Base-by-base conservation (phyloP, 2,113 vertebrate species). In the Brachirus orientalis region DNA sequence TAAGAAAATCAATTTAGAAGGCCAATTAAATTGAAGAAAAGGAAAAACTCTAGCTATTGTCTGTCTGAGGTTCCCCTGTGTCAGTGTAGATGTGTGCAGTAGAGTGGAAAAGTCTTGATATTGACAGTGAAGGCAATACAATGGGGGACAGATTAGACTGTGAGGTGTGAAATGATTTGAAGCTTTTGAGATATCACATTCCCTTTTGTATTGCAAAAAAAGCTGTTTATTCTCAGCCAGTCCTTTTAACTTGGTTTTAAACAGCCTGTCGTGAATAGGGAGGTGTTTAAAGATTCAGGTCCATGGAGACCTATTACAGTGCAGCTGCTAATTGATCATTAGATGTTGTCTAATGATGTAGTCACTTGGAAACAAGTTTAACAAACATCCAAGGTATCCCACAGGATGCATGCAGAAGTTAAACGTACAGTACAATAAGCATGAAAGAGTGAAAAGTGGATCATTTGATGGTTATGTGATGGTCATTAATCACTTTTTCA, bases 241-340 rank as follows among this genome's bases (percentile, higher is more conserved):
- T 28, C 28, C 28, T 28, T 28, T 28, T 28, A 2, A 28, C 28
- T 28, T 1, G 28, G 6, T 28, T 28, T 77, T 72, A 47, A 54
- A 36, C 55, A 77, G 70, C 17, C 77, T 40, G 52, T 52, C 61
- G 44, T 73, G 56, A 79, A 77, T 57, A 17, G 47, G 45, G 38
- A 61, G 37, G 57, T 67, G 72, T 78, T 84, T 60, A 63, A 55
- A 69, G 35, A 74, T 19, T 18, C 38, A 68, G 62, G 54, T 83
- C 85, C 82, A 53, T 55, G 28, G 82, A 80, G 82, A 82, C 72
- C 80, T 72, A 86, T 90, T 88, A 88, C 60, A 67, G 50, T 63
- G 14, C 35, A 41, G 60, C 71, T 66, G 46, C 33, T 14, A 84
- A 88, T 86, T 75, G 83, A 91, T 81, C 64, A 48, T 50, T 63